A percentile compares a stretch with the other conserved stretches of the same genome.
phyloP scores from a whole-genome alignment of 2,797 vertebrate species.

The Darevskia mixta region DNA sequence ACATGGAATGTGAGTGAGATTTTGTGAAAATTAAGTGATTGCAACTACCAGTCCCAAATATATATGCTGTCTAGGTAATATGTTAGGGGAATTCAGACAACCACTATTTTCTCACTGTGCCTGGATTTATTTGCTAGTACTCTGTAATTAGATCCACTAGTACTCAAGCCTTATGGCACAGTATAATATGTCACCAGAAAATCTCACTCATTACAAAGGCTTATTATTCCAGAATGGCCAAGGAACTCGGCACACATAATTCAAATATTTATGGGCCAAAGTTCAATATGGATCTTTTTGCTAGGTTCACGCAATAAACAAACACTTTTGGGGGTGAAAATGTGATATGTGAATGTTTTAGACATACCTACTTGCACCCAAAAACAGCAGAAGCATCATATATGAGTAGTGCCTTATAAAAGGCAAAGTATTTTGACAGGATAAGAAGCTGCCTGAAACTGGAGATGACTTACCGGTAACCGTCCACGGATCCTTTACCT shows the following conservation, averaged over 20 bases:
- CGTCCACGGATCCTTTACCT: too few relatives aligned
- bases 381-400: not conserved
- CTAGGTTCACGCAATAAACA: not conserved
- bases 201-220: not conserved
- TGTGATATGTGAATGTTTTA: not conserved
- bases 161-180: not conserved
- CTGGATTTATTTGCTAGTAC: not conserved
- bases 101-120: not conserved
- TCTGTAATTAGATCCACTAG: constrained; percentile 1
- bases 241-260: not conserved
- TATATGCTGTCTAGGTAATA: too few relatives aligned
- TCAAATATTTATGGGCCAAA: not conserved
- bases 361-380: not conserved
- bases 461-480: too few relatives aligned
- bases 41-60: not conserved
- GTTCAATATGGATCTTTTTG: not conserved
- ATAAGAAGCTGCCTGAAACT: not conserved
- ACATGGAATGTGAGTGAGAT: not conserved
- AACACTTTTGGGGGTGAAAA: not conserved
- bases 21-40: not conserved
- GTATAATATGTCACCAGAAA: not conserved
- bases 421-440: not conserved
- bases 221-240: not conserved
- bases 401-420: not conserved
- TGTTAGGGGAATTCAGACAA: not conserved